phyloP scores from a whole-genome alignment of 64 coral and sea anemone genomes.

The Astreopora myriophthalma region DNA sequence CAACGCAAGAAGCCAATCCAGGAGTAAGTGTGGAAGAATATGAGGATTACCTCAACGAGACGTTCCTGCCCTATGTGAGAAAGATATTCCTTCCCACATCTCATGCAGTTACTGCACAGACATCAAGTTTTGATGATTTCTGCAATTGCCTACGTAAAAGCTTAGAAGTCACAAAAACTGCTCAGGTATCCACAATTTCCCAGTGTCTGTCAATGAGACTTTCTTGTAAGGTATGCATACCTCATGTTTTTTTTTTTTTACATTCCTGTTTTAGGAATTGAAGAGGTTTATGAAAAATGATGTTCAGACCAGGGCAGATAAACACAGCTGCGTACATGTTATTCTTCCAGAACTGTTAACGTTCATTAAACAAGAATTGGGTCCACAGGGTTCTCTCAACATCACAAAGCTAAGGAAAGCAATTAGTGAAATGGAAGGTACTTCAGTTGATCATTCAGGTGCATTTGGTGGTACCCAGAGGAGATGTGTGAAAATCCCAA shows the following conservation, averaged over 20 bases:
- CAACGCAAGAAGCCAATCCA: background rate
- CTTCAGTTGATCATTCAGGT: slow-evolving; percentile 20
- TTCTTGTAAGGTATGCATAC: no score
- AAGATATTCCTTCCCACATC: background rate
- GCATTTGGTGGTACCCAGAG: slow-evolving; percentile 16
- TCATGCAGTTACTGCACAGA: background rate
- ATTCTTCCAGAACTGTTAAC: slow-evolving; percentile 3
- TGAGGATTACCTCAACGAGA: background rate
- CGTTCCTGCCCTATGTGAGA: slow-evolving; percentile 27
- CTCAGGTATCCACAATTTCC: background rate
- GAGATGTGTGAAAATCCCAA: slow-evolving; percentile 27
- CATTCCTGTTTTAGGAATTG: background rate
- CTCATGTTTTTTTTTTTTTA: background rate
- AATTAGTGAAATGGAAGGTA: background rate
- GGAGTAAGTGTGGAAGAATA: background rate
- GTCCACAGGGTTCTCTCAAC: background rate
- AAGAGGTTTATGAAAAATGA: background rate
- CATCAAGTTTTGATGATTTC: background rate
- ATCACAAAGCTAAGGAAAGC: slow-evolving; percentile 17
- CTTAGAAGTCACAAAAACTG: background rate
- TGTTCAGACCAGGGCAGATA: background rate
- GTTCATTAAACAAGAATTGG: background rate
- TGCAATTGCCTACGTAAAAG: background rate
- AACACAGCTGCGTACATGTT: background rate
- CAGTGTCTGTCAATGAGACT: no score